Conservation (phyloP, 2,113 vertebrate genomes). For the Dipodomys merriami region DNA sequence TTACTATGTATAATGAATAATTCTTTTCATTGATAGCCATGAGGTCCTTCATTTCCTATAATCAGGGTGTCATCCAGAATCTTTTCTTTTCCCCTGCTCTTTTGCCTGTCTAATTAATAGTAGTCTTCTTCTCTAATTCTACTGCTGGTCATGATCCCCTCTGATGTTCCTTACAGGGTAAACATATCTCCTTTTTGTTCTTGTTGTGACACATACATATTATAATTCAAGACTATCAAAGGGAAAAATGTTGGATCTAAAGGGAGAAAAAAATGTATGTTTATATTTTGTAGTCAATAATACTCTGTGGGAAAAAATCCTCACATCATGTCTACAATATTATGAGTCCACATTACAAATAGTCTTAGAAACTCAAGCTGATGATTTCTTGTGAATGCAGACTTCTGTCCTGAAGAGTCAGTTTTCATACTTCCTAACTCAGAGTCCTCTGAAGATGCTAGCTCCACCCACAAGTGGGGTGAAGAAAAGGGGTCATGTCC, state of each 20-base stretch:
- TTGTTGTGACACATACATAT: not conserved
- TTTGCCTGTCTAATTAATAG: slow-evolving; percentile 61
- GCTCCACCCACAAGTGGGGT: not conserved
- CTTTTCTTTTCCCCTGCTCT: slow-evolving; percentile 38
- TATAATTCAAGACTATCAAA: not conserved
- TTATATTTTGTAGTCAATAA: not conserved
- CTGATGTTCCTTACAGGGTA: not conserved
- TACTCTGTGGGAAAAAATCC: slow-evolving; percentile 13
- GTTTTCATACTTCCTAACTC: not conserved
- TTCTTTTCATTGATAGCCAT: slow-evolving; percentile 48
- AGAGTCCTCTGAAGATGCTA: not conserved
- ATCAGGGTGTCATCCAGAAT: slow-evolving; percentile 36
- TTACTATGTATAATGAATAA: slow-evolving; percentile 32
- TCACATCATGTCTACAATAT: not conserved
- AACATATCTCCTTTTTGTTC: not conserved
- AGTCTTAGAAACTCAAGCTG: not conserved
- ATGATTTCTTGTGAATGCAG: not conserved
- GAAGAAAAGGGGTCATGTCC: not conserved
- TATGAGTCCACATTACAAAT: not conserved
- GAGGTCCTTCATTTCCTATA: slow-evolving; percentile 18
- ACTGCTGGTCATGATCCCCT: not conserved
- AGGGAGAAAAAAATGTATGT: no score
- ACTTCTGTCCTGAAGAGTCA: not conserved
- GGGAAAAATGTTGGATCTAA: no score
- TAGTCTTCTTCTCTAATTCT: slow-evolving; percentile 16